Evolutionary conservation across 2,888 invertebrate species (phyloP).

Genomic region (Choreutis nemorana): DNA sequence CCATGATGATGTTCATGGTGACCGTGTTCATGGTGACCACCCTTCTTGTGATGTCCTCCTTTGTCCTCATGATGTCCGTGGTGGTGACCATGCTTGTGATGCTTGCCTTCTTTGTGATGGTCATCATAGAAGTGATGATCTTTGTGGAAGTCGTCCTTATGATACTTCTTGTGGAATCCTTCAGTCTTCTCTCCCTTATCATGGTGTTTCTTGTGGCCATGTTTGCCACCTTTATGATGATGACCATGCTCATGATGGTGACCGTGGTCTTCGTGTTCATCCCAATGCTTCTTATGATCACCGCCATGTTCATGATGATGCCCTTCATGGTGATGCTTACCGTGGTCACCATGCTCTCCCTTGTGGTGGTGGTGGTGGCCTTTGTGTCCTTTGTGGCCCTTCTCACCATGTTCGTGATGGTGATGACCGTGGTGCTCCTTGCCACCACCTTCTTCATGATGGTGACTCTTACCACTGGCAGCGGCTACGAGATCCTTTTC

Average conservation of each 20-base stretch:
- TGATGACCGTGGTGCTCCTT: constrained; percentile 51
- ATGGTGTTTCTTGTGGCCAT: constrained; percentile 51
- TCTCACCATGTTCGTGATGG: constrained; percentile 48
- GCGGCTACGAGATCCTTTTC: constrained; percentile 50
- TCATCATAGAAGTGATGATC: constrained; percentile 60
- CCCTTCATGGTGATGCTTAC: constrained; percentile 47
- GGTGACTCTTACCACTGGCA: constrained; percentile 37
- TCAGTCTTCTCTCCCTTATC: constrained; percentile 54
- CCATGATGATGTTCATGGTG: constrained; percentile 57
- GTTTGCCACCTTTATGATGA: constrained; percentile 54
- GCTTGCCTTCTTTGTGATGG: constrained; percentile 53
- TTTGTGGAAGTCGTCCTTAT: constrained; percentile 56
- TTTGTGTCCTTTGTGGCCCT: constrained; percentile 54
- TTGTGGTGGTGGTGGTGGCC: constrained; percentile 58
- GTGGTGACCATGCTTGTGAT: constrained; percentile 54
- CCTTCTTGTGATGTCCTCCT: constrained; percentile 54
- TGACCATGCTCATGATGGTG: constrained; percentile 54
- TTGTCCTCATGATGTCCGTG: constrained; percentile 52
- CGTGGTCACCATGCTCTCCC: constrained; percentile 49
- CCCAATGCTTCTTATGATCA: constrained; percentile 51
- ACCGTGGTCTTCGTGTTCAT: constrained; percentile 49
- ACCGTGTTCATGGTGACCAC: constrained; percentile 48
- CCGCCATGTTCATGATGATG: constrained; percentile 54
- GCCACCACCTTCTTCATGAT: constrained; percentile 50
- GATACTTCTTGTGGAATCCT: constrained; percentile 57